Evolutionary conservation across 1,140 invertebrate species (phyloP), one percentile per base, ranked within the genome.

Genomic region (Ostrea edulis): DNA sequence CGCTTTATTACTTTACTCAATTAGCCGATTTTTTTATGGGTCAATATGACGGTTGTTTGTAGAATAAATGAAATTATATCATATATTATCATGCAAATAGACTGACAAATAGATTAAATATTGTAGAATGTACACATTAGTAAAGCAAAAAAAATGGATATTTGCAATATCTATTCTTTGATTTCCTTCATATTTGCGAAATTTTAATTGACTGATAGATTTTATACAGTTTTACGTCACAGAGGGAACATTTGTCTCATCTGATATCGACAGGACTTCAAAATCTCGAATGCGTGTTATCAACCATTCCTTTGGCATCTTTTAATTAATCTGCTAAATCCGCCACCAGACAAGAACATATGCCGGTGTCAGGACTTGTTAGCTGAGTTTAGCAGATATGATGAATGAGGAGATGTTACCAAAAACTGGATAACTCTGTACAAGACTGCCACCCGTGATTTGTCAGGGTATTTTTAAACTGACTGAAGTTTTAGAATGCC

Each of bases 21-120:
- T 77, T 35, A 77, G 29, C 29, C 29, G 22, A 77, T 77, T 77
- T 77, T 77, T 77, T 77, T 4, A 29, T 3, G 29, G 29, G 14
- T 35, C 68, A 77, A 77, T 77, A 35, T 77, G 25, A 77, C 68
- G 68, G 29, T 9, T 35, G 25, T 29, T 77, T 77, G 29, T 35
- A 62, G 25, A 77, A 77, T 77, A 29, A 77, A 35, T 77, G 68
- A 35, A 25, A 35, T 77, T 77, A 77, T 77, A 35, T 77, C 35
- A 29, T 29, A 35, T 25, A 62, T 62, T 62, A 62, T n/a, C 55
- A 20, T 62, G 68, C 12, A 25, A 77, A 77, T 44, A 14, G 25
- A 14, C 68, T 29, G 25, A 35, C 22, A 68, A 29, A 25, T 8
- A 77, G 29, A 35, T 77, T 35, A 77, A 77, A 77, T 14, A 77